A percentile compares a stretch with the other conserved stretches of the same genome.
Conservation (phyloP, 2,113 vertebrate species). For the Canis aureus region DNA sequence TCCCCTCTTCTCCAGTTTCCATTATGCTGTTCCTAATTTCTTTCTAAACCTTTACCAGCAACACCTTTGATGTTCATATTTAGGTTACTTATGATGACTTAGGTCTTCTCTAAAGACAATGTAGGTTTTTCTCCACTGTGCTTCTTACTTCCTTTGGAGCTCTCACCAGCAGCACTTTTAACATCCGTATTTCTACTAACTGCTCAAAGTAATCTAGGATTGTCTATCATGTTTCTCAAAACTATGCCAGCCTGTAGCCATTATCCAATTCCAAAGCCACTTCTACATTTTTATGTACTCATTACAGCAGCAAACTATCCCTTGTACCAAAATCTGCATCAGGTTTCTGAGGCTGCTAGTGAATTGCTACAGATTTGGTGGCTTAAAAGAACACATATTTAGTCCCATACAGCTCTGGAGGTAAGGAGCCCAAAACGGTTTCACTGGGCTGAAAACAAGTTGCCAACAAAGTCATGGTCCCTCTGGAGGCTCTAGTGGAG, state of each 20-base stretch:
- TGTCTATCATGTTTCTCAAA: background rate
- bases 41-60: background rate
- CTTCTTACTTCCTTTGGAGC: background rate
- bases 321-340: background rate
- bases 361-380: background rate
- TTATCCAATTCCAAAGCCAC: background rate
- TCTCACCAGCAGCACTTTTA: background rate
- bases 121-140: background rate
- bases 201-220: background rate
- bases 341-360: background rate
- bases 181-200: background rate
- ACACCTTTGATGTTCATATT: background rate
- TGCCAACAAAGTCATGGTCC: background rate
- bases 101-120: background rate
- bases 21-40: background rate
- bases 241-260: background rate
- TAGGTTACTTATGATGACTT: background rate
- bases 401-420: background rate
- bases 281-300: background rate
- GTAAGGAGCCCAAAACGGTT: background rate
- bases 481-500: background rate
- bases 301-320: background rate
- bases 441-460: background rate
- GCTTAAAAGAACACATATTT: constrained; percentile 7
- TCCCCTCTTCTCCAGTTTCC: background rate